Evolutionary conservation across 1,140 invertebrate species (phyloP), one percentile per base, ranked within the genome.

Genomic region (Brevipalpus yothersi): DNA sequence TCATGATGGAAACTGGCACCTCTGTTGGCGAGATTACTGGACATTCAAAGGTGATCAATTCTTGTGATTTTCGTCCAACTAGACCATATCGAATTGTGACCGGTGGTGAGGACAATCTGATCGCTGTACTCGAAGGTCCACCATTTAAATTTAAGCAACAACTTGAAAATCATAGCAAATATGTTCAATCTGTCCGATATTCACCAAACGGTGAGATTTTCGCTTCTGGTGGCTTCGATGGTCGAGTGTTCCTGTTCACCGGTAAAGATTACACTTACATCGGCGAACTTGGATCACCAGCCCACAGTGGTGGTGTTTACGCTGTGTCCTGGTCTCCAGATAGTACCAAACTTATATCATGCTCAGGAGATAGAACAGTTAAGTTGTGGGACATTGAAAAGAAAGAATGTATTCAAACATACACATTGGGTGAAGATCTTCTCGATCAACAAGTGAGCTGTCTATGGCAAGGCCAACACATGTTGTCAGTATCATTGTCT

Each of bases 321-420:
- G 80, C 72, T 53, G 80, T 95, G n/a, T 79, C 82, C 31, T 98
- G 90, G 85, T 92, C 84, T 65, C 81, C 86, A 11, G 88, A 94
- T 72, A 83, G 88, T 47, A 87, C 79, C 59, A 82, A 89, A 68
- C 70, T 98, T 56, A 72, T 96, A 54, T 92, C 91, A 41, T 85
- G 86, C 17, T 97, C 92, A 55, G 94, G 91, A 1, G 94, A 99
- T 74, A 98, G 97, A 73, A 94, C 88, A 0, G 93, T 90, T 67
- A 88, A 86, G 68, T 74, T 97, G 1, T 98, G 92, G 92, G 85
- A 97, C 69, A 79, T 94, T 1, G 84, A 83, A 67, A 83, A 83
- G 0, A 77, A 79, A 66, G 75, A 81, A 65, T 67, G n/a, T 51
- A 31, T 41, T 21, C 77, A 77, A 1, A 81, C 87, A 68, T 92